Conservation (phyloP, 2,113 vertebrate genomes). For the Perognathus longimembris region DNA sequence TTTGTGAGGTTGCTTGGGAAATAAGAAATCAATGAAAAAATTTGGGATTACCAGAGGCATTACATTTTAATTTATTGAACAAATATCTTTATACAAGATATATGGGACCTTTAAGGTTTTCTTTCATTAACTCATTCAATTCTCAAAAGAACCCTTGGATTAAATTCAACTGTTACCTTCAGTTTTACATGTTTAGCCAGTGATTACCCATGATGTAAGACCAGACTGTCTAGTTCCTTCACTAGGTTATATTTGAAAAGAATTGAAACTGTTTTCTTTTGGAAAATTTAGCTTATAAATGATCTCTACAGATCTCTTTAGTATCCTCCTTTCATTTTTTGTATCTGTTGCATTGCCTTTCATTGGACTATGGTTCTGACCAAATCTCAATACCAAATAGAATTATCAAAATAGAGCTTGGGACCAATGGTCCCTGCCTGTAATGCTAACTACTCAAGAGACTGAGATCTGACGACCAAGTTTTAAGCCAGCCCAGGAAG, state of each 20-base stretch:
- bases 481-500: no score
- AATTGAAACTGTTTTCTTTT: not conserved
- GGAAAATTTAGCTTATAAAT: not conserved
- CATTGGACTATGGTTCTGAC: not conserved
- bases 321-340: not conserved
- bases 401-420: not conserved
- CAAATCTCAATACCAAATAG: not conserved
- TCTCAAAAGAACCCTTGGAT: not conserved
- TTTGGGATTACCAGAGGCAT: not conserved
- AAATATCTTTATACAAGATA: not conserved
- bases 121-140: not conserved
- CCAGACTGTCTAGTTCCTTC: not conserved
- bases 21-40: not conserved
- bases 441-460: no score
- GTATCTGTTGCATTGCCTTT: not conserved
- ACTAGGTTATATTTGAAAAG: not conserved
- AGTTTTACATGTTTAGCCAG: not conserved
- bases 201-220: not conserved
- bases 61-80: not conserved
- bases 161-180: not conserved
- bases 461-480: no score
- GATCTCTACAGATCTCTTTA: not conserved
- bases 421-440: no score
- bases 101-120: not conserved
- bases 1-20: not conserved